Evolutionary conservation across 2,113 vertebrate genomes (phyloP).

Genomic region (Atlantisia rogersi): DNA sequence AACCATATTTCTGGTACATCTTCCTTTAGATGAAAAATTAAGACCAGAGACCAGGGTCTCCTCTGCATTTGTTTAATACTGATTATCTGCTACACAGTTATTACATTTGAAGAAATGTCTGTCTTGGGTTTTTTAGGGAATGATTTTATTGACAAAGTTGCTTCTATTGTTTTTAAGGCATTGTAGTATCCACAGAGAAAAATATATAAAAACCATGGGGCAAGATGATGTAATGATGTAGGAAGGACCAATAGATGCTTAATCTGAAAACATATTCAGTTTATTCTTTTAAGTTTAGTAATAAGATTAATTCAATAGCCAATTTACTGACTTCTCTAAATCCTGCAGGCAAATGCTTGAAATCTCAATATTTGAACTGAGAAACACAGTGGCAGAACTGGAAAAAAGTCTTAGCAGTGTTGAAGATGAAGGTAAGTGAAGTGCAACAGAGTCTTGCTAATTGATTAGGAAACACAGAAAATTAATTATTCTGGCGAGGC

Average conservation of each 20-base stretch:
- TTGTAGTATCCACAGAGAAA: neutral
- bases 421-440: conserved; percentile 72
- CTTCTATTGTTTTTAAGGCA: neutral
- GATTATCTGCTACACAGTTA: neutral
- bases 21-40: neutral
- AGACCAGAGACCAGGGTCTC: fast-evolving
- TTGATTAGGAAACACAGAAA: neutral
- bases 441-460: neutral
- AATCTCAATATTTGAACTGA: conserved; percentile 72
- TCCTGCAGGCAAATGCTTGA: conserved; percentile 72
- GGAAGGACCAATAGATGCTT: neutral
- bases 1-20: neutral
- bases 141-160: neutral
- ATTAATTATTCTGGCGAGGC: neutral
- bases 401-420: conserved; percentile 63
- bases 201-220: neutral
- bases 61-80: neutral
- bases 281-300: neutral
- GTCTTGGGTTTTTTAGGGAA: neutral
- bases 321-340: conserved; percentile 11
- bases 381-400: conserved; percentile 64
- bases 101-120: neutral
- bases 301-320: neutral
- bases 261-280: neutral
- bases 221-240: neutral